A percentile compares a stretch with the other conserved stretches of the same genome.
phyloP scores from a whole-genome alignment of 2,113 vertebrate genomes.

The Cochlearius cochlearius region DNA sequence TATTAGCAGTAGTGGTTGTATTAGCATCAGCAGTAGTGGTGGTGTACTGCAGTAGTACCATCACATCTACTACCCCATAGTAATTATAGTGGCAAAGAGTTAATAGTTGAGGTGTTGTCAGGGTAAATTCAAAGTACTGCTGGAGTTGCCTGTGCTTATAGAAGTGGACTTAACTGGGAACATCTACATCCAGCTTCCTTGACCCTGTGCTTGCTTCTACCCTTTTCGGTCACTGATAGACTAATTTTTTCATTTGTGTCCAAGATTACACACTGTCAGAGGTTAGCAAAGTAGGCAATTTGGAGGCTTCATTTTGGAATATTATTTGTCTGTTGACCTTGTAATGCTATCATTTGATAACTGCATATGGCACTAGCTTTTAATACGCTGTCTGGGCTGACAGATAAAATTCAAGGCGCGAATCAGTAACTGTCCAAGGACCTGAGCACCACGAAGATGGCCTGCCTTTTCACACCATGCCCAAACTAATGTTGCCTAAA shows the following conservation, averaged over 20 bases:
- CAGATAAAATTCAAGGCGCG: not conserved
- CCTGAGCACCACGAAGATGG: not conserved
- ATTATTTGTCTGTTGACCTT: slow-evolving; percentile 23
- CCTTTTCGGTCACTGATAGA: not conserved
- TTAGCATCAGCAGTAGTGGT: not conserved
- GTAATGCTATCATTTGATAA: not conserved
- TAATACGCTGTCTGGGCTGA: not conserved
- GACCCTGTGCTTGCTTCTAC: not conserved
- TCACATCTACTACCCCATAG: not conserved
- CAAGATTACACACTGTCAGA: not conserved
- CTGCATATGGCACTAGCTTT: not conserved
- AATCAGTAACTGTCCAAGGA: not conserved
- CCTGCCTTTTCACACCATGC: not conserved
- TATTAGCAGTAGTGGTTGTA: not conserved
- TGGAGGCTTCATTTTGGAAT: not conserved
- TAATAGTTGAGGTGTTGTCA: not conserved
- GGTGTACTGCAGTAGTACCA: not conserved
- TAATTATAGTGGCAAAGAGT: not conserved
- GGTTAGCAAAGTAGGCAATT: not conserved
- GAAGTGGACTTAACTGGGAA: not conserved
- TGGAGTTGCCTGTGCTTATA: not conserved
- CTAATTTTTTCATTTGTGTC: not conserved
- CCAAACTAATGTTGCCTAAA: not conserved
- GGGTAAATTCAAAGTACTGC: not conserved
- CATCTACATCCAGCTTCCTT: not conserved